A percentile compares a stretch with the other conserved stretches of the same genome.
phyloP scores from a whole-genome alignment of 2,797 vertebrate species.

The Takifugu ocellatus region DNA sequence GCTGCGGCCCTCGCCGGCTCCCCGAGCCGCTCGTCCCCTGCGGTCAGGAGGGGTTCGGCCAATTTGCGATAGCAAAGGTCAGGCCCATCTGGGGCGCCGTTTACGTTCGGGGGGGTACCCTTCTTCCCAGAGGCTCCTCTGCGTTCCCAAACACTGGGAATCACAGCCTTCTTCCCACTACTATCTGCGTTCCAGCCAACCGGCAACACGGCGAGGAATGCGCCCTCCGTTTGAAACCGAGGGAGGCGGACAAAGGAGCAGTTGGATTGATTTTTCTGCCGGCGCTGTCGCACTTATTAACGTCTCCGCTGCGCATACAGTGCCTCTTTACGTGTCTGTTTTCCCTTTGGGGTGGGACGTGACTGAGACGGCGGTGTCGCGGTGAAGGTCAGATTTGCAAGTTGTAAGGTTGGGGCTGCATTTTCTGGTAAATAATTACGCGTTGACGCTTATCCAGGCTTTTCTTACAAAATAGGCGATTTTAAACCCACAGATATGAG shows the following conservation, averaged over 20 bases:
- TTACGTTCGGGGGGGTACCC: conserved; percentile 62
- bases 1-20: conserved; percentile 61
- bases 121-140: conserved; percentile 43
- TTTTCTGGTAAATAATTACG: conserved; percentile 5
- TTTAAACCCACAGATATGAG: too few species aligned
- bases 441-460: conserved; percentile 8
- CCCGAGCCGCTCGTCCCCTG: conserved; percentile 56
- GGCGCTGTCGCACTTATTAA: conserved; percentile 57
- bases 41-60: conserved; percentile 52
- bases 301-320: conserved; percentile 31
- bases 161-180: conserved; percentile 45
- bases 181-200: conserved; percentile 65
- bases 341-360: conserved; percentile 36
- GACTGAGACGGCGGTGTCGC: conserved; percentile 43
- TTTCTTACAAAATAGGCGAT: background rate
- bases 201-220: conserved; percentile 66
- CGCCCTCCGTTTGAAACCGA: conserved; percentile 47
- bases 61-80: conserved; percentile 66
- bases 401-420: conserved; percentile 21
- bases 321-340: conserved; percentile 43
- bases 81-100: conserved; percentile 64
- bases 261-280: conserved; percentile 48
- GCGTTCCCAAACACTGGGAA: conserved; percentile 54
- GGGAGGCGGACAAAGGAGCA: conserved; percentile 54
- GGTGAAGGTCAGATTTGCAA: conserved; percentile 53